Evolutionary conservation across 2,888 invertebrate genomes (phyloP).

Genomic region (Polydesmus complanatus): DNA sequence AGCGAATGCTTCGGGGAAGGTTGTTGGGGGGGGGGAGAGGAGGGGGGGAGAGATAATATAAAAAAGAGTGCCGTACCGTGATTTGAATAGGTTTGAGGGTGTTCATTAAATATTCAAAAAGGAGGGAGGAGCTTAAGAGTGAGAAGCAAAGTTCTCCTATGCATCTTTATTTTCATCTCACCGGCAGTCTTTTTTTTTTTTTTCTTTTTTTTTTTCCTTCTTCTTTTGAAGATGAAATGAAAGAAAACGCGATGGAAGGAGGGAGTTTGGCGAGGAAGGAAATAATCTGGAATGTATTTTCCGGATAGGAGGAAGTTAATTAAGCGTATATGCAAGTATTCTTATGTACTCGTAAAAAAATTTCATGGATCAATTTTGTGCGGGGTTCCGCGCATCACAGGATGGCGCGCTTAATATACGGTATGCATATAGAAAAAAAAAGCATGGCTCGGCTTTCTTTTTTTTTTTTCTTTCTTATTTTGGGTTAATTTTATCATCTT

Average conservation of each 20-base stretch:
- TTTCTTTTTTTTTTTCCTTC: neutral
- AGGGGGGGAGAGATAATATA: neutral
- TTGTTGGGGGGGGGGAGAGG: no score
- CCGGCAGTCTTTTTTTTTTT: neutral
- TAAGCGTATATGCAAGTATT: neutral
- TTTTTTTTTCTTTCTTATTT: no score
- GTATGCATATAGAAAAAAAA: no score
- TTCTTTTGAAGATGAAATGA: neutral
- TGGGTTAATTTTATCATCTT: no score
- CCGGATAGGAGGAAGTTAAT: neutral
- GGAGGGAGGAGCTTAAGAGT: neutral
- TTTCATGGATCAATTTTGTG: no score
- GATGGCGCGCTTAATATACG: no score
- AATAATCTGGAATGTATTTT: neutral
- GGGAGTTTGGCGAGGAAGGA: neutral
- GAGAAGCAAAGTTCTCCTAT: no score
- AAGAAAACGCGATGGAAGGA: neutral
- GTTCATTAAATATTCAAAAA: neutral
- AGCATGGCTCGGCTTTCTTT: no score
- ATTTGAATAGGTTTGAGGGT: neutral
- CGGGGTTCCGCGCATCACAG: no score
- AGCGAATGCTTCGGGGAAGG: no score
- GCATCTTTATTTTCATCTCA: no score
- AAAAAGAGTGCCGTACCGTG: neutral
- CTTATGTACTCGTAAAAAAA: no score